Conservation (phyloP, 2,888 invertebrate genomes). For the Tetramorium bicarinatum region DNA sequence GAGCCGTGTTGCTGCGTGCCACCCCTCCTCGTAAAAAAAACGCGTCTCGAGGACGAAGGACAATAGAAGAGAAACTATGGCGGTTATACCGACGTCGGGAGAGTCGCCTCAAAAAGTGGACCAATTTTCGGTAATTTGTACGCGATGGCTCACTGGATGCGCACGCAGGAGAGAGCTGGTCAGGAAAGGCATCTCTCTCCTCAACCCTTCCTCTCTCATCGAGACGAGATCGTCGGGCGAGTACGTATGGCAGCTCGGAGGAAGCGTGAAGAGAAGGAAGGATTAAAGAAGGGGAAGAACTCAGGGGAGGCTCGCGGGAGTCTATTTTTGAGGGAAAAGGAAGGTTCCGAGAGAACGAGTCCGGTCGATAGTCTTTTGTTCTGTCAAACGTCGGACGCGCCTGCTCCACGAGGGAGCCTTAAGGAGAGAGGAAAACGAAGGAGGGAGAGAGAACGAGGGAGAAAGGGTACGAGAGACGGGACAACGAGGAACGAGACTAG, state of each 20-base stretch:
- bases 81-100: constrained; percentile 31
- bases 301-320: constrained; percentile 60
- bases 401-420: constrained; percentile 48
- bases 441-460: constrained; percentile 22
- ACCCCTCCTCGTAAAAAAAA: constrained; percentile 39
- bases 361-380: constrained; percentile 85
- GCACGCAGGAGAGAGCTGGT: constrained; percentile 64
- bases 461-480: constrained; percentile 46
- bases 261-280: constrained; percentile 37
- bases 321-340: constrained; percentile 61
- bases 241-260: background rate
- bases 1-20: background rate
- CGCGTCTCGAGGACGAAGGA: constrained; percentile 46
- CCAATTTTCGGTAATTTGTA: constrained; percentile 84
- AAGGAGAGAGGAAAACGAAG: constrained; percentile 51
- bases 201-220: constrained; percentile 13
- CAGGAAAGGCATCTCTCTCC: constrained; percentile 49
- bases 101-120: constrained; percentile 78
- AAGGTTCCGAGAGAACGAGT: constrained; percentile 54
- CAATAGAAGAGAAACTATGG: constrained; percentile 36
- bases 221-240: constrained; percentile 24
- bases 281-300: constrained; percentile 54
- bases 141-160: constrained; percentile 70
- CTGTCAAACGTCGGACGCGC: constrained; percentile 84
- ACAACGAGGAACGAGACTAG: constrained; percentile 73